Conservation (phyloP, 2,888 invertebrate genomes). For the Pyralis farinalis region DNA sequence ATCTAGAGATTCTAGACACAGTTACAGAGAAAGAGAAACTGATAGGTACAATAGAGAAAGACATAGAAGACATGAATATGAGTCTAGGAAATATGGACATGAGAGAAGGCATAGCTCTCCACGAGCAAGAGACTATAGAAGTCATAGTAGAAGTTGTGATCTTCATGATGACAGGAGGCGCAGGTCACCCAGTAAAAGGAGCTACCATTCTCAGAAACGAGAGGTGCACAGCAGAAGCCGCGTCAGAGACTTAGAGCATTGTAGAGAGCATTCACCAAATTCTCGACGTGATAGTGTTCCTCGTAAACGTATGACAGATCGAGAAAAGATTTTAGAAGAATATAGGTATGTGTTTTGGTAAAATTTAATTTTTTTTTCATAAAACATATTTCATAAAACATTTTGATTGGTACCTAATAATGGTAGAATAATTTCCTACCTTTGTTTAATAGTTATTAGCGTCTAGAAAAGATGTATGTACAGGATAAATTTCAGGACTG, state of each 20-base stretch:
- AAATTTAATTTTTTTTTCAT: too few species aligned
- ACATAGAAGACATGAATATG: slow-evolving; percentile 35
- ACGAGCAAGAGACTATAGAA: slow-evolving; percentile 35
- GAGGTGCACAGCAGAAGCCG: slow-evolving; percentile 29
- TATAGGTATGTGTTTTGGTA: slow-evolving; percentile 46
- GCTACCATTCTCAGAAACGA: slow-evolving; percentile 28
- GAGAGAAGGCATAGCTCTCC: slow-evolving; percentile 39
- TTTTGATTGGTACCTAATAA: too few species aligned
- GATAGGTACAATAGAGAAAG: slow-evolving; percentile 31
- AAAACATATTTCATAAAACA: too few species aligned
- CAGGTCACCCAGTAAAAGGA: slow-evolving; percentile 42
- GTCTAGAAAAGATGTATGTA: too few species aligned
- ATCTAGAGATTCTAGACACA: slow-evolving; percentile 24
- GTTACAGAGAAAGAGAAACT: slow-evolving; percentile 29
- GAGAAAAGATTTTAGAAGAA: slow-evolving; percentile 69
- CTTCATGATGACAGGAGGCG: slow-evolving; percentile 27
- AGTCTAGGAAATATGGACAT: slow-evolving; percentile 38
- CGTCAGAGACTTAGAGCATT: slow-evolving; percentile 22
- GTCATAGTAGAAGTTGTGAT: slow-evolving; percentile 37
- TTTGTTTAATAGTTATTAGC: too few species aligned
- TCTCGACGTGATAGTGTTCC: slow-evolving; percentile 28
- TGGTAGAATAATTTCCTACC: too few species aligned
- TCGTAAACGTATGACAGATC: slow-evolving; percentile 52
- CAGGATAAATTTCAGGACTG: too few species aligned
- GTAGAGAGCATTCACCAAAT: slow-evolving; percentile 22